phyloP scores from a whole-genome alignment of 2,113 vertebrate species.

The Silurus glanis region DNA sequence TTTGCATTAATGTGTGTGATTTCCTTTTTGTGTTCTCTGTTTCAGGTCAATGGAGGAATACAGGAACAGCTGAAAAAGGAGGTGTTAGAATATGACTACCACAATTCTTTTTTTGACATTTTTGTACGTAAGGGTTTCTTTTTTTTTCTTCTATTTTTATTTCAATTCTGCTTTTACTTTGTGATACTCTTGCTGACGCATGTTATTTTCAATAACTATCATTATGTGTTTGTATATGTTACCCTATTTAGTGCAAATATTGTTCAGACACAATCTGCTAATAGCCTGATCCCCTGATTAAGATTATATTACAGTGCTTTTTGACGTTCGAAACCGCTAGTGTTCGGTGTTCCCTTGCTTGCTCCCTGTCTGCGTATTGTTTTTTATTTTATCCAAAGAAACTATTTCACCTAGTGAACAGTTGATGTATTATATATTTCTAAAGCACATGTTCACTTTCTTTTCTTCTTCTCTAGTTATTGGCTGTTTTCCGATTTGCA shows the following conservation, averaged over 20 bases:
- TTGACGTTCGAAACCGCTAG: constrained; percentile 52
- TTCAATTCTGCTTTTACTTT: constrained; percentile 21
- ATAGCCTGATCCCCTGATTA: neutral
- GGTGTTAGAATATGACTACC: constrained; percentile 90
- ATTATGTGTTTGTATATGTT: neutral
- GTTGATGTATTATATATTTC: neutral
- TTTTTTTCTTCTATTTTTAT: constrained; percentile 20
- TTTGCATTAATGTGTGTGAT: neutral
- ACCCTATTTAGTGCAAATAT: neutral
- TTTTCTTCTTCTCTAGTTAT: constrained; percentile 72
- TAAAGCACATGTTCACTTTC: neutral
- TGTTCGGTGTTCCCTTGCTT: constrained; percentile 76
- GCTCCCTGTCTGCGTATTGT: neutral
- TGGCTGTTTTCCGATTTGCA: constrained; percentile 92
- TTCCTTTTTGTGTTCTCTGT: constrained; percentile 10
- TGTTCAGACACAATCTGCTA: neutral
- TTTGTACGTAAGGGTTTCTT: constrained; percentile 80
- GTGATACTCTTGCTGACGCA: neutral
- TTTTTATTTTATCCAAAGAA: neutral
- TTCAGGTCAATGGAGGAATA: constrained; percentile 87
- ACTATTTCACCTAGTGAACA: neutral
- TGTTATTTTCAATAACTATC: neutral
- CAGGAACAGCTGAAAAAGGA: constrained; percentile 81
- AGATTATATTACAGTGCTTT: neutral
- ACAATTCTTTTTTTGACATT: constrained; percentile 94